Conservation (phyloP, 1,140 invertebrate species). For the Epicauta chinensis region DNA sequence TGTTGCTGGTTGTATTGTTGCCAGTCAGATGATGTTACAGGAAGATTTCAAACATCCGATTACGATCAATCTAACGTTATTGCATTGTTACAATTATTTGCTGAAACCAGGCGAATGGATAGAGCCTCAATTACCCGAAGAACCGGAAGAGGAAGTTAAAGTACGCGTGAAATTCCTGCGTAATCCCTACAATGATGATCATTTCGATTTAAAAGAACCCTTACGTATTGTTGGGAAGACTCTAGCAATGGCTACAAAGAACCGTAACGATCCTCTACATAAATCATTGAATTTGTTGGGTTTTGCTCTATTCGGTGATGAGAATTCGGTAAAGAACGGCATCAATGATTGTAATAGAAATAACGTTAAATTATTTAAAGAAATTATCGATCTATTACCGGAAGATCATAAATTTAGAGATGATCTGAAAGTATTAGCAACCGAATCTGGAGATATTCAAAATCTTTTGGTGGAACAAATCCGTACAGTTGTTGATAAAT, state of each 20-base stretch:
- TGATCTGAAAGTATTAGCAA: constrained; percentile 22
- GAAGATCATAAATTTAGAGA: constrained; percentile 38
- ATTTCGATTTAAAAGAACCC: constrained; percentile 73
- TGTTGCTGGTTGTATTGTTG: constrained; percentile 67
- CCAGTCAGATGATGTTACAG: constrained; percentile 77
- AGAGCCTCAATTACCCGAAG: constrained; percentile 38
- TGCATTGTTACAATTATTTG: constrained; percentile 72
- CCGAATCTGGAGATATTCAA: constrained; percentile 38
- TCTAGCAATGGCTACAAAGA: constrained; percentile 54
- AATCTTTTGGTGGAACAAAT: constrained; percentile 47
- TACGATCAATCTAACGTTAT: constrained; percentile 60
- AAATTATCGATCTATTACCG: constrained; percentile 44
- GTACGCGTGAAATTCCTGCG: constrained; percentile 71
- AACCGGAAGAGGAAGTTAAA: constrained; percentile 63
- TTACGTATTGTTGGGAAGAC: constrained; percentile 72
- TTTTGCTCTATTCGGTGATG: constrained; percentile 61
- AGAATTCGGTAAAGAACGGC: constrained; percentile 48
- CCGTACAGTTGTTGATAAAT: constrained; percentile 44
- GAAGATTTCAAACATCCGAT: constrained; percentile 76
- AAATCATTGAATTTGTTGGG: constrained; percentile 65
- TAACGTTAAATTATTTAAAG: constrained; percentile 41
- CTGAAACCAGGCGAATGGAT: constrained; percentile 52
- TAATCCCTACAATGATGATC: constrained; percentile 78
- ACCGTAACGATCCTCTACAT: constrained; percentile 48
- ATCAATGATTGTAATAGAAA: constrained; percentile 40